These are phyloP conservation scores for Conomelus anceps DNA, from an alignment of 2,888 invertebrate genomes.

Conservation along the genomic window DNA sequence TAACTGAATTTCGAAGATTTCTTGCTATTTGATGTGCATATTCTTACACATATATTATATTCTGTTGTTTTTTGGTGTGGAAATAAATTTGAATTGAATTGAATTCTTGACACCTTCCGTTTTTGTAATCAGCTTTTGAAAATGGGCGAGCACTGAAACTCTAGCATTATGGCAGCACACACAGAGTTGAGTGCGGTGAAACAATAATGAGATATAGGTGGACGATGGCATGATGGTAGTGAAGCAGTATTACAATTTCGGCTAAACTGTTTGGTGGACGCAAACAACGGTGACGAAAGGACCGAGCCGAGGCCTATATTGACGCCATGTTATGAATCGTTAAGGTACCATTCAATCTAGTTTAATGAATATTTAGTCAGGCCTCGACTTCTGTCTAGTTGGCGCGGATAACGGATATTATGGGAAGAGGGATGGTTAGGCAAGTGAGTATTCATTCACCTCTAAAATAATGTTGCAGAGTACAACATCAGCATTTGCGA, in stretches of 20 bases:
- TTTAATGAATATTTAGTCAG: neutral
- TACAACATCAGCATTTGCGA: neutral
- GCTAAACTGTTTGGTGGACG: neutral
- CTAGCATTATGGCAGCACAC: neutral
- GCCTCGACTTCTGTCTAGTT: neutral
- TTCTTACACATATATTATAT: too few species aligned
- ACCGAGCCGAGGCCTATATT: neutral
- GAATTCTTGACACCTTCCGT: neutral
- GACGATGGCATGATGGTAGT: neutral
- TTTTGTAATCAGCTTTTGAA: neutral
- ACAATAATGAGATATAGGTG: neutral
- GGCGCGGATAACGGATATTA: neutral
- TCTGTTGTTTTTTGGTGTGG: too few species aligned
- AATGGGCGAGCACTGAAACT: neutral
- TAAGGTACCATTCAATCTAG: neutral
- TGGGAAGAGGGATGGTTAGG: neutral
- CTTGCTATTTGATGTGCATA: too few species aligned
- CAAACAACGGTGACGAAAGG: neutral
- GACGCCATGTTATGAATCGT: neutral
- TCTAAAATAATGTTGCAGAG: neutral
- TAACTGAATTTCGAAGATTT: too few species aligned
- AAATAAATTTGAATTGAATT: too few species aligned
- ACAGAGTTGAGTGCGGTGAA: neutral
- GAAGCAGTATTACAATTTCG: neutral
- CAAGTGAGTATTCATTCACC: neutral